These are phyloP conservation scores for Clupea harengus DNA, from an alignment of 2,113 vertebrate species.

Conservation along the genomic window DNA sequence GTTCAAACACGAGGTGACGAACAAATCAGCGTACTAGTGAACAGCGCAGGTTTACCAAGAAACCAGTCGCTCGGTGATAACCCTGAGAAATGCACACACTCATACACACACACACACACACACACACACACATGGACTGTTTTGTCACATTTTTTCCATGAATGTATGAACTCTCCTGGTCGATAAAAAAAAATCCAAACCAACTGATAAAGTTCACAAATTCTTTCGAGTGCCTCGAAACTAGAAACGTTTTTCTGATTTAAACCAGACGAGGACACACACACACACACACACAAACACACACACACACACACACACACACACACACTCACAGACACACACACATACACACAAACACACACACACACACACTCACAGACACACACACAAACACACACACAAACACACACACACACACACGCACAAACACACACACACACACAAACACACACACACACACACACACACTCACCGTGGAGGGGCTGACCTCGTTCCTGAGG, in stretches of 20 bases:
- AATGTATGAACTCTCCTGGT: background rate
- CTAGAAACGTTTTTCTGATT: no score
- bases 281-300: background rate
- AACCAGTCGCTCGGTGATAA: background rate
- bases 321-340: background rate
- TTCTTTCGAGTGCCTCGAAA: background rate
- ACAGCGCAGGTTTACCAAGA: background rate
- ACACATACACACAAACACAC: background rate
- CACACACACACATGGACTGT: background rate
- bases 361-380: background rate
- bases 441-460: background rate
- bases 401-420: background rate
- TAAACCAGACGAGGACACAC: background rate
- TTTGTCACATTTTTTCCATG: background rate
- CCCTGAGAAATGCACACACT: background rate
- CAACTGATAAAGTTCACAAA: background rate
- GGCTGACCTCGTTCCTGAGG: background rate
- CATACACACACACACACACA: no score
- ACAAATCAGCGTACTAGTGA: background rate
- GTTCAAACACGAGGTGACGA: background rate
- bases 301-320: background rate
- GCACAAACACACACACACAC: background rate
- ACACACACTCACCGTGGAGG: background rate
- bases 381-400: background rate
- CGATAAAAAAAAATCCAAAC: background rate